phyloP scores from a whole-genome alignment of 2,888 invertebrate species.

The Phengaris arion region DNA sequence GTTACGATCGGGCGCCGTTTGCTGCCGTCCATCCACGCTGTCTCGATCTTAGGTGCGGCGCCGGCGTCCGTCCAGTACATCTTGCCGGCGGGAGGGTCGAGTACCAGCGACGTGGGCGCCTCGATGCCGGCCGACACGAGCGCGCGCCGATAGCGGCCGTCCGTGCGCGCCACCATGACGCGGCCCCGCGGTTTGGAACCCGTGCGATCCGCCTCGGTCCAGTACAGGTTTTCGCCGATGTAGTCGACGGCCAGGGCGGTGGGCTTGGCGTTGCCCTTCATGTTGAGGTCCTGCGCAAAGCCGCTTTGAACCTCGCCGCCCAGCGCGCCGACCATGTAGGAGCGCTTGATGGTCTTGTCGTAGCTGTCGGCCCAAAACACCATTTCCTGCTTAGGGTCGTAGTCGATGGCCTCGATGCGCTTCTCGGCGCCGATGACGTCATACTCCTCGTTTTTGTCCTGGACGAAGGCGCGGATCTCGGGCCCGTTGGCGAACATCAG shows the following conservation, averaged over 20 bases:
- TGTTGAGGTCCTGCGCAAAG: conserved; percentile 91
- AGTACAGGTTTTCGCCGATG: conserved; percentile 95
- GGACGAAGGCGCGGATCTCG: conserved; percentile 88
- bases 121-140: conserved; percentile 89
- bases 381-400: conserved; percentile 89
- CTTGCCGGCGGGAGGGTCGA: conserved; percentile 91
- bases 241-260: conserved; percentile 96
- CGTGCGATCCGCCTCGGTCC: conserved; percentile 91
- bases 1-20: conserved; percentile 90
- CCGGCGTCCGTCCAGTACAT: conserved; percentile 98
- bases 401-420: conserved; percentile 94
- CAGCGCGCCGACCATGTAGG: conserved; percentile 90
- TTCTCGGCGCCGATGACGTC: conserved; percentile 91
- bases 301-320: conserved; percentile 89
- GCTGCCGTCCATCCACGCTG: conserved; percentile 98
- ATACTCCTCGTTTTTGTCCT: conserved; percentile 83
- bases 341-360: conserved; percentile 93
- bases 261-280: conserved; percentile 90
- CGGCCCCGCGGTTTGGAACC: conserved; percentile 87
- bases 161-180: conserved; percentile 92
- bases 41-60: conserved; percentile 94
- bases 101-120: conserved; percentile 91
- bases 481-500: conserved; percentile 90
- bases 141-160: conserved; percentile 92
- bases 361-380: conserved; percentile 98